phyloP scores from a whole-genome alignment of 2,888 invertebrate species.

The Allolobophora icterica region DNA sequence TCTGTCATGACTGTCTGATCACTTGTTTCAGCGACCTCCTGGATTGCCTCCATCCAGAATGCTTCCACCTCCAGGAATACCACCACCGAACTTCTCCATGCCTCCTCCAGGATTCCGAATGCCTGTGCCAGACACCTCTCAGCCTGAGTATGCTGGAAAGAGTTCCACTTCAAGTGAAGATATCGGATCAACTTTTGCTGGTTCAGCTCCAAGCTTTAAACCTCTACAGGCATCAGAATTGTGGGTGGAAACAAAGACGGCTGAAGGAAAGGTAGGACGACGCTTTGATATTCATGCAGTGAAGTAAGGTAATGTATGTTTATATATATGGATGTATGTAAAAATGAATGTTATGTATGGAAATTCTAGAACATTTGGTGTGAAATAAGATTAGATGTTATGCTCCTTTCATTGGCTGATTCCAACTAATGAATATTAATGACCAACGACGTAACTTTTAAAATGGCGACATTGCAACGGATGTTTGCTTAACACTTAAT shows the following conservation, averaged over 20 bases:
- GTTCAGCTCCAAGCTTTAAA: conserved; percentile 13
- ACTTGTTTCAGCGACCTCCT: conserved; percentile 39
- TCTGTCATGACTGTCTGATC: neutral
- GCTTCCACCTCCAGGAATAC: conserved; percentile 55
- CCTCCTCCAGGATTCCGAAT: conserved; percentile 60
- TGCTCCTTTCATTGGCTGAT: no score
- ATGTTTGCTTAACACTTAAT: no score
- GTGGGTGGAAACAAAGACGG: conserved; percentile 96
- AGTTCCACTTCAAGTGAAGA: neutral
- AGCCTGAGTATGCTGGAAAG: neutral
- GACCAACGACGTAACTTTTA: no score
- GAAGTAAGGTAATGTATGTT: neutral
- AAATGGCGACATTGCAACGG: no score
- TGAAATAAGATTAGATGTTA: no score
- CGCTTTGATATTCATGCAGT: neutral
- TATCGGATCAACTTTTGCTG: neutral
- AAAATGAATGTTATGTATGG: no score
- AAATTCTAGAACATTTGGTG: no score
- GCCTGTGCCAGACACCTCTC: neutral
- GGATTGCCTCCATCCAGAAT: conserved; percentile 62
- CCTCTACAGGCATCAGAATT: conserved; percentile 65
- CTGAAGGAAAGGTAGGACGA: conserved; percentile 79
- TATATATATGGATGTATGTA: no score
- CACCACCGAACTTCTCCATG: conserved; percentile 63
- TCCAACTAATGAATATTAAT: no score